phyloP scores from a whole-genome alignment of 2,797 vertebrate genomes.

The Tolypeutes matacus region DNA sequence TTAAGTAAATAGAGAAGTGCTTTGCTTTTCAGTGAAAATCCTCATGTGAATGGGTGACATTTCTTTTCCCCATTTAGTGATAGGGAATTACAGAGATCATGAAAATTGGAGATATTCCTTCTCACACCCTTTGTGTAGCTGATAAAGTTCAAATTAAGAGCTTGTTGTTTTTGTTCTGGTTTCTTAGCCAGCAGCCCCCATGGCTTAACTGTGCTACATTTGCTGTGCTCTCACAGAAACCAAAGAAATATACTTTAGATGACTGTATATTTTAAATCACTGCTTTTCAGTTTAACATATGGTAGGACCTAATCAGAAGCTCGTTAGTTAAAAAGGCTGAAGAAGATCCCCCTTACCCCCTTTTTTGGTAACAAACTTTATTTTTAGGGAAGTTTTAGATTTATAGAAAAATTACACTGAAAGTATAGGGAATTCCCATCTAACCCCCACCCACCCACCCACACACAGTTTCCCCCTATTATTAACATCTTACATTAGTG shows the following conservation, averaged over 20 bases:
- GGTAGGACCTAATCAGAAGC: not conserved
- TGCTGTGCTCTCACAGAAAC: slow-evolving; percentile 43
- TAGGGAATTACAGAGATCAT: slow-evolving; percentile 79
- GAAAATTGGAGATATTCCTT: slow-evolving; percentile 16
- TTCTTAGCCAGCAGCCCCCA: not conserved
- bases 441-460: no score
- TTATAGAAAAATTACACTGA: no score
- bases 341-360: not conserved
- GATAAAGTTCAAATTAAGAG: slow-evolving; percentile 68
- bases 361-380: no score
- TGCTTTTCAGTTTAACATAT: not conserved
- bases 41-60: slow-evolving; percentile 78
- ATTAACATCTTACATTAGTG: no score
- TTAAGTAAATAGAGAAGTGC: slow-evolving; percentile 85
- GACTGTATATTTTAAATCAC: not conserved
- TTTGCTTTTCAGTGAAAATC: slow-evolving; percentile 82
- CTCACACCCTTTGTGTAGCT: slow-evolving; percentile 65
- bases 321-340: not conserved
- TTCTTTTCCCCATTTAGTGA: slow-evolving; percentile 66
- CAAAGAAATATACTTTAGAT: slow-evolving; percentile 18
- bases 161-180: slow-evolving; percentile 70
- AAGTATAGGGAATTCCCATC: no score
- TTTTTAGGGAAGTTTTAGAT: no score
- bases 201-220: not conserved
- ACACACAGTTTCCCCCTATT: no score